Conservation (phyloP, 2,888 invertebrate genomes). For the Pyrochroa serraticornis region DNA sequence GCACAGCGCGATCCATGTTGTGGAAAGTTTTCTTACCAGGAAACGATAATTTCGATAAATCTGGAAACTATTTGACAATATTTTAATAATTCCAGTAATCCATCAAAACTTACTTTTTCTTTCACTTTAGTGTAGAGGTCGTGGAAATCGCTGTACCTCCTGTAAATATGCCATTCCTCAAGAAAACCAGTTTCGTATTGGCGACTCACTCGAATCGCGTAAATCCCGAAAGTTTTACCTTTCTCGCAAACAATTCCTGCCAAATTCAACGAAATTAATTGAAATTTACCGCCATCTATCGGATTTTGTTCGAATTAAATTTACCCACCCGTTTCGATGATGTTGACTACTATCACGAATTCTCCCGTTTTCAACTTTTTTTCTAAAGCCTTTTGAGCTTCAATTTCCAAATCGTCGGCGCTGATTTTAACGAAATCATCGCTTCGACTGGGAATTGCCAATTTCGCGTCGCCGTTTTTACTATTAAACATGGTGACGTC, state of each 20-base stretch:
- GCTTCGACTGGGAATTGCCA: conserved; percentile 27
- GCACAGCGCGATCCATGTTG: conserved; percentile 82
- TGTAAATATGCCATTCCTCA: conserved; percentile 89
- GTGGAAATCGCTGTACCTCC: conserved; percentile 93
- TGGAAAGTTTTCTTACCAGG: conserved; percentile 95
- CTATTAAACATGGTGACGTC: conserved; percentile 48
- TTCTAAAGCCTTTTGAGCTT: conserved; percentile 35
- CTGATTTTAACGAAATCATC: conserved; percentile 18
- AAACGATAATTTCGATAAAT: conserved; percentile 77
- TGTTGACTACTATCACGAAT: conserved; percentile 62
- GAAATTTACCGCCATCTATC: too few species aligned
- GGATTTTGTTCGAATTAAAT: too few species aligned
- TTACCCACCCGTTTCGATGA: conserved; percentile 68
- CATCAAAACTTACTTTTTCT: conserved; percentile 69
- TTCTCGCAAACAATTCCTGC: conserved; percentile 79
- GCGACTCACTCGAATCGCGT: conserved; percentile 81
- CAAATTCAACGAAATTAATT: conserved; percentile 26
- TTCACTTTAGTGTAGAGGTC: conserved; percentile 84
- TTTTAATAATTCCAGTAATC: background rate
- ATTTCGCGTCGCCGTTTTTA: conserved; percentile 24
- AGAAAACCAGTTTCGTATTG: conserved; percentile 69
- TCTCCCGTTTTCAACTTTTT: conserved; percentile 49
- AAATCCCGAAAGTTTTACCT: conserved; percentile 86
- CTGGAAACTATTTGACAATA: conserved; percentile 69
- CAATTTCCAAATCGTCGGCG: conserved; percentile 24